phyloP scores from a whole-genome alignment of 2,888 invertebrate genomes.

The Nomada fucata region DNA sequence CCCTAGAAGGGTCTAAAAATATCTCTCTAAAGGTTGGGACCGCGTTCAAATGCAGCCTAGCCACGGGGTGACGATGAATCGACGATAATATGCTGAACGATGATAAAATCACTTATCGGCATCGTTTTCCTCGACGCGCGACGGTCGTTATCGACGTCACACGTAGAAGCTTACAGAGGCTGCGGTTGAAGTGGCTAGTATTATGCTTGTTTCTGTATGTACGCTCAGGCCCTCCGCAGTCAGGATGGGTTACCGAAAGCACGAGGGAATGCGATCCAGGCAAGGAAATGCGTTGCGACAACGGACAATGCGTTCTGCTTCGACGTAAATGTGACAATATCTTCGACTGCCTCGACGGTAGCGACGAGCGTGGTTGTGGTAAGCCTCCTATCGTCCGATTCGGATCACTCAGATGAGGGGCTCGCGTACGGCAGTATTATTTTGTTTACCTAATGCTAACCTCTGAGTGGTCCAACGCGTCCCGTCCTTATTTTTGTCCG shows the following conservation, averaged over 20 bases:
- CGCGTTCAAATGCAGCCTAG: too few species aligned
- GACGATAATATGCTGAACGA: too few species aligned
- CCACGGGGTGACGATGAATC: too few species aligned
- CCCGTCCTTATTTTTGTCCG: too few species aligned
- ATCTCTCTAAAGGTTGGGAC: neutral
- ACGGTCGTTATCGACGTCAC: neutral
- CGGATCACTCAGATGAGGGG: conserved; percentile 18
- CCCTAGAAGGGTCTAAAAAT: neutral
- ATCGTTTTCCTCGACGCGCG: conserved; percentile 4
- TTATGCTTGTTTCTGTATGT: conserved; percentile 62
- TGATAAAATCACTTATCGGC: neutral
- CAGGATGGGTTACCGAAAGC: conserved; percentile 59
- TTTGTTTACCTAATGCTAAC: too few species aligned
- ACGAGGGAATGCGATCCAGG: conserved; percentile 74
- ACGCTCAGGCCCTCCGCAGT: conserved; percentile 67
- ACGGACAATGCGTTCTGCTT: conserved; percentile 87
- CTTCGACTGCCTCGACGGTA: conserved; percentile 87
- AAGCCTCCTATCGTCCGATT: conserved; percentile 39
- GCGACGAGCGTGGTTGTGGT: conserved; percentile 87
- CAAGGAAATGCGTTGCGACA: conserved; percentile 85
- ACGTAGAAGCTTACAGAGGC: neutral
- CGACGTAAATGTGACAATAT: conserved; percentile 87
- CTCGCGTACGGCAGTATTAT: neutral
- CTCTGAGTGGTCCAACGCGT: too few species aligned
- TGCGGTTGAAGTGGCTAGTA: conserved; percentile 49